A percentile compares a stretch with the other conserved stretches of the same genome.
Conservation (phyloP, 2,797 vertebrate genomes). For the Limnodromus scolopaceus region DNA sequence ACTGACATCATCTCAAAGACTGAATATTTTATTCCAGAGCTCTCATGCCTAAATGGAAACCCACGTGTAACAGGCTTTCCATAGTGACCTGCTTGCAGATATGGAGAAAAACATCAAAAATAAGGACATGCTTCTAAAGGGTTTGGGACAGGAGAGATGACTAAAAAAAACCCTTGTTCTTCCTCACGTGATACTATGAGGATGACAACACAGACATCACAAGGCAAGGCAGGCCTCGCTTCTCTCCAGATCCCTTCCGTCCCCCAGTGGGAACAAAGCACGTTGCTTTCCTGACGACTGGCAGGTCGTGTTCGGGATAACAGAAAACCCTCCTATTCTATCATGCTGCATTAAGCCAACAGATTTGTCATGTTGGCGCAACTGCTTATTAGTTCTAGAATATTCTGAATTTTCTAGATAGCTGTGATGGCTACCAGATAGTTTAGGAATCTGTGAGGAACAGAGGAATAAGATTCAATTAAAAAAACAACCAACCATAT, state of each 20-base stretch:
- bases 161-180: neutral
- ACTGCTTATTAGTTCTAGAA: neutral
- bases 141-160: neutral
- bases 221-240: neutral
- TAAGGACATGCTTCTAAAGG: neutral
- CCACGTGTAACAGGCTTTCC: neutral
- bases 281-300: neutral
- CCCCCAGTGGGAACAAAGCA: neutral
- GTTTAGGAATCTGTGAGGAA: neutral
- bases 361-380: neutral
- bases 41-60: neutral
- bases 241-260: neutral
- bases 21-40: neutral
- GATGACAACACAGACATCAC: neutral
- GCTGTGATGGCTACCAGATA: neutral
- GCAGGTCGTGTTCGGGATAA: neutral
- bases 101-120: neutral
- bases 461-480: neutral
- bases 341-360: neutral
- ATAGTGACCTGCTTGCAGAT: neutral
- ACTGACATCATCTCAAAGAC: neutral
- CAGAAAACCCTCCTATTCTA: neutral
- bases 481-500: neutral
- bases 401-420: neutral
- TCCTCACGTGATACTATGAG: neutral